Percentiles rank a stretch among this genome's conserved stretches.
Evolutionary conservation across 2,797 vertebrate genomes (phyloP).

Genomic region (Rhincodon typus): DNA sequence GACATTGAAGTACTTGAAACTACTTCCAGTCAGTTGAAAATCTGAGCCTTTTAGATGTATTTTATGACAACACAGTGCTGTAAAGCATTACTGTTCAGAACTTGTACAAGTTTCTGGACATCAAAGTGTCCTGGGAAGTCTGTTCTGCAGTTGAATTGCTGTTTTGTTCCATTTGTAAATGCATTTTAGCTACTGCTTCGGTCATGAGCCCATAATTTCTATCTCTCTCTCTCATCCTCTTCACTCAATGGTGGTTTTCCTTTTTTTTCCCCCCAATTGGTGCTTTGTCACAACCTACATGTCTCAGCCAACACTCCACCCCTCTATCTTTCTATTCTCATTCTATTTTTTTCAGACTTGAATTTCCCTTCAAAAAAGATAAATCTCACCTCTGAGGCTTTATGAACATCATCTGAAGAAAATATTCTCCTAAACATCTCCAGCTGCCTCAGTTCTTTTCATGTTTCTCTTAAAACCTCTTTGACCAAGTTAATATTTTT

Average conservation of each 20-base stretch:
- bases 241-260: not conserved
- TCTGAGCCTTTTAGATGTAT: not conserved
- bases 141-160: not conserved
- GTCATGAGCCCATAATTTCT: not conserved
- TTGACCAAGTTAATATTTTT: not conserved
- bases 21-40: not conserved
- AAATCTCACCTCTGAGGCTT: not conserved
- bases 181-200: not conserved
- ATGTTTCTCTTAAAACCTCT: not conserved
- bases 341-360: not conserved
- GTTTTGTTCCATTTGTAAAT: not conserved
- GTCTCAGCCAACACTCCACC: not conserved
- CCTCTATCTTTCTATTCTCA: not conserved
- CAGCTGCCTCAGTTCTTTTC: not conserved
- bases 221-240: not conserved
- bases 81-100: not conserved
- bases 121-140: not conserved
- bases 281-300: not conserved
- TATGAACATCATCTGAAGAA: not conserved
- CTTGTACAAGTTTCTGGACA: not conserved
- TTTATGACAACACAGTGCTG: not conserved
- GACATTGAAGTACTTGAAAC: not conserved
- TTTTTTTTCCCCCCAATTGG: not conserved
- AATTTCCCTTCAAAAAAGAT: not conserved
- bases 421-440: not conserved